Evolutionary conservation across 2,888 invertebrate species (phyloP), one percentile per base, ranked within the genome.

Genomic region (Lasioglossum malachurum): DNA sequence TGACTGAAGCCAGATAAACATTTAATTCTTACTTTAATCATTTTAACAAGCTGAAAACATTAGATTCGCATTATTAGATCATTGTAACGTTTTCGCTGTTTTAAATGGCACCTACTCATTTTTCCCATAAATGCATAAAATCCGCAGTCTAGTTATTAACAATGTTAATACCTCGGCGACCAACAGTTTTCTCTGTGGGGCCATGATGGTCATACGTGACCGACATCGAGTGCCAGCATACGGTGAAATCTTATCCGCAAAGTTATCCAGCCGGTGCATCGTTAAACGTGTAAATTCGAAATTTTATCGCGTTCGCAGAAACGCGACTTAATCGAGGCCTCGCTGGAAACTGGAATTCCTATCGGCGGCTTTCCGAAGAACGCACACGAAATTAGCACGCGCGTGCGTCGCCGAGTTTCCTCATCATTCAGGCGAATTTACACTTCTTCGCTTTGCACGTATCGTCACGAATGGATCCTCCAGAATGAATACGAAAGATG

Each of bases 231-330:
- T n/a, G n/a, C n/a, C n/a, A 27, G 41, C 41, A 16, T 77, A 10
- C 38, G 72, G 64, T 31, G 38, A 19, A 75, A 81, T 64, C 75
- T 86, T 81, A 86, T 86, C 75, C 64, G 71, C 23, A 0, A 75
- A n/a, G 69, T 72, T 85, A 86, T 75, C 77, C 60, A 19, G 4
- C 16, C 67, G 67, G 44, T 12, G 4, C 16, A 67, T 44, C 49
- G 75, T 73, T 75, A 60, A 87, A 74, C n/a, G 60, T 23, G 71
- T 73, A 60, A 78, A 76, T 73, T 82, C 69, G 69, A 76, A 75
- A 82, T 78, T 67, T 82, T 86, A 77, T 86, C 86, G 27, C 41
- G 49, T 79, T 82, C 86, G 69, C 31, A 44, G 86, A 87, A 87
- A 64, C 60, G 23, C n/a, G 4, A 4, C 14, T 31, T 75, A 75